Evolutionary conservation across 2,888 invertebrate species (phyloP).

Genomic region (Diadromus collaris): DNA sequence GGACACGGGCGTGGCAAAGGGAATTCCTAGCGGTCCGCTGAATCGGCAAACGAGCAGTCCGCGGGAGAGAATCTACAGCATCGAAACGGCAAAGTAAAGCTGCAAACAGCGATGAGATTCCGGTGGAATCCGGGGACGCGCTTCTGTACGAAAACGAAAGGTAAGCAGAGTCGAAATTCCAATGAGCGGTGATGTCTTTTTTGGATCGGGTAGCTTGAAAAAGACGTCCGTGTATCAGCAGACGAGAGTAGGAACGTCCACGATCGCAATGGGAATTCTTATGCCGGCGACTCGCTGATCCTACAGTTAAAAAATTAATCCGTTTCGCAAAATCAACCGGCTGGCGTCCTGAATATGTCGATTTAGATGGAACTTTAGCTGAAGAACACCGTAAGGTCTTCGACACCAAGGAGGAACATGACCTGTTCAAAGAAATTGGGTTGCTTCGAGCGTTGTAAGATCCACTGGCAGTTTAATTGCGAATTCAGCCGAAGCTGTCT

Average conservation of each 20-base stretch:
- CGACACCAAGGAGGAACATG: neutral
- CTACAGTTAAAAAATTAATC: too few species aligned
- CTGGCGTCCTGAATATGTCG: too few species aligned
- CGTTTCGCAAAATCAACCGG: too few species aligned
- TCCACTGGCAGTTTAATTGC: neutral
- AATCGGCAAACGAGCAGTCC: constrained; percentile 12
- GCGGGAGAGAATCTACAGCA: constrained; percentile 36
- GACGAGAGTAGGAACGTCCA: constrained; percentile 18
- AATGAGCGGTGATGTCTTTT: constrained; percentile 53
- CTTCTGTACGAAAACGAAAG: constrained; percentile 57
- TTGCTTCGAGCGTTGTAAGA: neutral
- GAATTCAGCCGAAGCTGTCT: neutral
- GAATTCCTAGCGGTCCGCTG: neutral
- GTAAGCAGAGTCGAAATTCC: constrained; percentile 53
- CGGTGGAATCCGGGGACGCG: constrained; percentile 36
- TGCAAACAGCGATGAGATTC: constrained; percentile 36
- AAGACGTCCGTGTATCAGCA: constrained; percentile 48
- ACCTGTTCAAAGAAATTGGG: neutral
- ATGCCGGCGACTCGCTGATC: neutral
- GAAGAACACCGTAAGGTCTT: neutral
- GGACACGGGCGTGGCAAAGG: constrained; percentile 4
- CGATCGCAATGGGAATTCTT: constrained; percentile 22
- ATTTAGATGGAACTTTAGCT: neutral
- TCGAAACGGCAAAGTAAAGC: constrained; percentile 41
- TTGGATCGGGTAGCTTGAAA: constrained; percentile 60